Percentiles rank a stretch among this genome's conserved stretches.
Evolutionary conservation across 2,797 vertebrate species (phyloP).

Genomic region (Hybognathus amarus): DNA sequence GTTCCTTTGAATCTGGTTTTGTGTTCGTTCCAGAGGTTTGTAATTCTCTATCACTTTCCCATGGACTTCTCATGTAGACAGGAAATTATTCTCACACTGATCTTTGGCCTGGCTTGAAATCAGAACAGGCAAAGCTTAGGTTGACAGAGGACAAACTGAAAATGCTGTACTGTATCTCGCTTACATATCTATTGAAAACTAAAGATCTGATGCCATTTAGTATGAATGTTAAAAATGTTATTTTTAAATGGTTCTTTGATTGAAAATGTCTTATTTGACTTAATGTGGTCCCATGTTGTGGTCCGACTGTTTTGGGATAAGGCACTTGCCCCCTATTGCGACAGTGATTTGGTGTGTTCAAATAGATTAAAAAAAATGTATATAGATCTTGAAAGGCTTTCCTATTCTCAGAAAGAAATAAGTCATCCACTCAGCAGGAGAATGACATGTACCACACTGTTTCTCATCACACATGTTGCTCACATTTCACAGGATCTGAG

Average conservation of each 20-base stretch:
- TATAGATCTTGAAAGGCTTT: conserved; percentile 9
- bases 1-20: background rate
- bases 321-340: background rate
- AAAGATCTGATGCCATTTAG: background rate
- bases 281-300: background rate
- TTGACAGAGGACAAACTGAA: conserved; percentile 26
- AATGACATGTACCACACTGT: conserved; percentile 41
- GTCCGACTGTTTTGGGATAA: background rate
- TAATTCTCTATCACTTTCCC: conserved; percentile 50
- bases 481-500: conserved; percentile 49
- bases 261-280: conserved; percentile 1
- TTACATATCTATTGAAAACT: conserved; percentile 21
- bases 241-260: background rate
- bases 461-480: conserved; percentile 41
- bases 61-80: conserved; percentile 40
- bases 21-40: conserved; percentile 34
- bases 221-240: background rate
- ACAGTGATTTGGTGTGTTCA: background rate
- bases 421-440: conserved; percentile 38
- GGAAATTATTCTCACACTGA: conserved; percentile 54
- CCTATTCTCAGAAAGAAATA: conserved; percentile 22
- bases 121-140: conserved; percentile 20
- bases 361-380: background rate
- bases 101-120: conserved; percentile 44
- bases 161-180: background rate